A percentile compares a stretch with the other conserved stretches of the same genome.
Conservation (phyloP, 2,888 invertebrate species). For the Orthosia gothica region DNA sequence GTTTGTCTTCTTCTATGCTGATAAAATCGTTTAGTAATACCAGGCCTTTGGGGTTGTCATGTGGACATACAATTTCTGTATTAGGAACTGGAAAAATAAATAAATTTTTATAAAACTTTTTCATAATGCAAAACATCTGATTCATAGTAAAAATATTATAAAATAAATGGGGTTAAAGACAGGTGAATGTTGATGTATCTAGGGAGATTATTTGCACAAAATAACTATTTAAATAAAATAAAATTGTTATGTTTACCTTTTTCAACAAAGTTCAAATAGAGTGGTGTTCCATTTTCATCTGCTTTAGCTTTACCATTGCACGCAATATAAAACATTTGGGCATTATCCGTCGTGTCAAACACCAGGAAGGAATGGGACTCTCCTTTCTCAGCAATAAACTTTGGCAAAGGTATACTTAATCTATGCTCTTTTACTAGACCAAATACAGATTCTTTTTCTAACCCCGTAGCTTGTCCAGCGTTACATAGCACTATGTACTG, state of each 20-base stretch:
- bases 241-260: constrained; percentile 85
- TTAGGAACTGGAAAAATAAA: constrained; percentile 82
- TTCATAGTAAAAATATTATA: too few species aligned
- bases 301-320: constrained; percentile 92
- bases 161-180: too few species aligned
- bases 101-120: not conserved
- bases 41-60: constrained; percentile 93
- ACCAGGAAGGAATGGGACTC: constrained; percentile 96
- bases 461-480: constrained; percentile 96
- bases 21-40: constrained; percentile 94
- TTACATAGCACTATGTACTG: constrained; percentile 96
- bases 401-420: constrained; percentile 90
- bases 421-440: constrained; percentile 91
- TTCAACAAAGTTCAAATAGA: constrained; percentile 93
- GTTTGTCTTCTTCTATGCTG: constrained; percentile 93
- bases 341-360: constrained; percentile 89
- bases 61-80: constrained; percentile 78
- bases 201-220: too few species aligned
- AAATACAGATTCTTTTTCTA: constrained; percentile 93
- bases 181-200: too few species aligned
- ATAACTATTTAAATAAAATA: not conserved
- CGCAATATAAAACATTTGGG: constrained; percentile 90
- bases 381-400: constrained; percentile 94
- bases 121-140: too few species aligned
- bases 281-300: constrained; percentile 91